These are phyloP conservation scores for Solenopsis fugax DNA, from an alignment of 1,140 invertebrate species.

Conservation along the genomic window DNA sequence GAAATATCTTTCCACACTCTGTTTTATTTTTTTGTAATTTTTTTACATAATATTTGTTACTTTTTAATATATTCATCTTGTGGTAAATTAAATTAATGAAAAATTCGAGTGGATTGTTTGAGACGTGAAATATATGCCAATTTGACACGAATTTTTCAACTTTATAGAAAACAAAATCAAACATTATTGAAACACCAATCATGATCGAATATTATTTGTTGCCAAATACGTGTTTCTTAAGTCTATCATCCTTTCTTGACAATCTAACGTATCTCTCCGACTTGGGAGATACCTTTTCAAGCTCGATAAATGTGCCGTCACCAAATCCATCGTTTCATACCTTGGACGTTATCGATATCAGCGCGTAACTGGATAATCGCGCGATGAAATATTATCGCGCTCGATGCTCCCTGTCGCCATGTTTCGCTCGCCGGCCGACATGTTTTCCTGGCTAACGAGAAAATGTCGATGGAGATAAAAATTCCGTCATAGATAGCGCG, in stretches of 20 bases:
- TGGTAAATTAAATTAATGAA: no score
- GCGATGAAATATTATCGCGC: slow-evolving; percentile 39
- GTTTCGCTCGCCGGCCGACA: slow-evolving; percentile 8
- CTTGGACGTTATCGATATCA: background rate
- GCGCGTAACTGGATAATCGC: slow-evolving; percentile 12
- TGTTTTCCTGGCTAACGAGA: slow-evolving; percentile 48
- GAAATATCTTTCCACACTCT: no score
- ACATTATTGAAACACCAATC: background rate
- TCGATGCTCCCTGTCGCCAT: no score
- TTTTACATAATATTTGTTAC: no score
- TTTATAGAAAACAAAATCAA: background rate
- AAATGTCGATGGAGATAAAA: slow-evolving; percentile 62
- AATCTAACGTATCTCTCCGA: background rate
- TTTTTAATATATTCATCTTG: no score
- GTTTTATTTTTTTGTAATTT: no score
- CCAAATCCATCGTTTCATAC: background rate
- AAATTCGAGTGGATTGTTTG: no score
- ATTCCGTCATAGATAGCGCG: slow-evolving; percentile 58
- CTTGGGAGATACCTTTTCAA: background rate
- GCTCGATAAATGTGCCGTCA: background rate
- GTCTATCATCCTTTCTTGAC: background rate
- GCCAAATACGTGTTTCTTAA: background rate
- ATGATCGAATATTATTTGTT: background rate
- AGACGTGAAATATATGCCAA: no score
- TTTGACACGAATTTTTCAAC: no score